Evolutionary conservation across 2,888 invertebrate species (phyloP).

Genomic region (Hyposoter didymator): DNA sequence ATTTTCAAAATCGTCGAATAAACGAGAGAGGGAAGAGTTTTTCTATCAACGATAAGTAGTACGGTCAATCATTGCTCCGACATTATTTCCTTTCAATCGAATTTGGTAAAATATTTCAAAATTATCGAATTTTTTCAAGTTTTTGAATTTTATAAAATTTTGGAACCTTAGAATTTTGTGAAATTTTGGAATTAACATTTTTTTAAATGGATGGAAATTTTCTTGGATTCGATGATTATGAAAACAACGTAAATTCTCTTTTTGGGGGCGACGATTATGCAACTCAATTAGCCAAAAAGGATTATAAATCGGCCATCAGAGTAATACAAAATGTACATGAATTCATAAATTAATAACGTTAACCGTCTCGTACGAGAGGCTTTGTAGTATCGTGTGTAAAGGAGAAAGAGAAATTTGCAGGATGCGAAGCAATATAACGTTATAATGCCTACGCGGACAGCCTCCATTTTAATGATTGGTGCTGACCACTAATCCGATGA

Average conservation of each 20-base stretch:
- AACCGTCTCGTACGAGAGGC: not conserved
- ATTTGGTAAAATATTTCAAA: not conserved
- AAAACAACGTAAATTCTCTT: constrained; percentile 9
- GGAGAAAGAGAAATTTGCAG: not conserved
- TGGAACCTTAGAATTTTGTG: too few species aligned
- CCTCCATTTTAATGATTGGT: constrained; percentile 55
- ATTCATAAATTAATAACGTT: constrained; percentile 47
- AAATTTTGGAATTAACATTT: too few species aligned
- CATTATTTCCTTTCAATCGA: too few species aligned
- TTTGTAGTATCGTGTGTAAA: constrained; percentile 19
- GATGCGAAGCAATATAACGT: not conserved
- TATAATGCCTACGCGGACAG: constrained; percentile 27
- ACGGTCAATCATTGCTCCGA: not conserved
- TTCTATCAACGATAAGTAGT: not conserved
- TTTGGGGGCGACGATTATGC: constrained; percentile 30
- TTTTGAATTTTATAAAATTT: not conserved
- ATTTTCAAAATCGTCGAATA: not conserved
- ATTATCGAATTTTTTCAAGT: too few species aligned
- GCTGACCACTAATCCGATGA: constrained; percentile 58
- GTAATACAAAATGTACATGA: not conserved
- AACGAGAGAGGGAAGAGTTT: not conserved
- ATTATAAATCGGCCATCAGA: not conserved
- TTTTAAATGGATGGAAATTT: too few species aligned
- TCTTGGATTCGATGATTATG: constrained; percentile 2
- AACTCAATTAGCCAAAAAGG: constrained; percentile 21